These are phyloP conservation scores for Rhopalosiphum maidis DNA, from an alignment of 1,140 invertebrate species.

Conservation along the genomic window DNA sequence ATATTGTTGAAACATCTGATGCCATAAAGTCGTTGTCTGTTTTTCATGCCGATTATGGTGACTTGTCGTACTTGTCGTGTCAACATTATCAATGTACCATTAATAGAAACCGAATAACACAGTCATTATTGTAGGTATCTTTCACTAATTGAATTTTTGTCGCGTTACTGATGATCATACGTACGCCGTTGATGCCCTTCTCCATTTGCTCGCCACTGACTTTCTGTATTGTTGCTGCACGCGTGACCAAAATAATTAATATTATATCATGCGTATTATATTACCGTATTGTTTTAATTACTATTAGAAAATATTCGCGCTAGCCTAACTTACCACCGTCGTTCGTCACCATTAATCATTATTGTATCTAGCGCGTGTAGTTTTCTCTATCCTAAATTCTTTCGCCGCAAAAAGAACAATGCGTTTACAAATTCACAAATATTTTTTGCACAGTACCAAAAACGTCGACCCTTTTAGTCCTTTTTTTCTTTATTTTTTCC, in stretches of 20 bases:
- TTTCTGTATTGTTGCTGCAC: background rate
- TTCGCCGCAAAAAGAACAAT: conserved; percentile 2
- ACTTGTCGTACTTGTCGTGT: background rate
- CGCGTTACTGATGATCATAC: background rate
- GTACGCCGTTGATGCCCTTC: background rate
- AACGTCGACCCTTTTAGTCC: conserved; percentile 8
- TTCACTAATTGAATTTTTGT: background rate
- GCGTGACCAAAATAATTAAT: background rate
- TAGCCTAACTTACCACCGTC: background rate
- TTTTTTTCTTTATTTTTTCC: conserved; percentile 13
- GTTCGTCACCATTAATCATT: conserved; percentile 5
- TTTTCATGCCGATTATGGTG: background rate
- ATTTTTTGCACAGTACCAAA: background rate
- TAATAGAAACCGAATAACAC: background rate
- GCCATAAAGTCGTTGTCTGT: background rate
- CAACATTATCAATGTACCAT: background rate
- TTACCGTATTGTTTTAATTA: background rate
- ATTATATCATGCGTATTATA: background rate
- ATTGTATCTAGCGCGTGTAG: background rate
- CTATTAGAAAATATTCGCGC: background rate
- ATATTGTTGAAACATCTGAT: background rate
- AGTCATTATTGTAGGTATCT: background rate
- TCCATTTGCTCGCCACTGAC: background rate
- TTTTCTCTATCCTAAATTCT: background rate
- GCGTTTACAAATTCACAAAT: background rate